phyloP scores from a whole-genome alignment of 2,113 vertebrate genomes.

The Hystrix brachyura region DNA sequence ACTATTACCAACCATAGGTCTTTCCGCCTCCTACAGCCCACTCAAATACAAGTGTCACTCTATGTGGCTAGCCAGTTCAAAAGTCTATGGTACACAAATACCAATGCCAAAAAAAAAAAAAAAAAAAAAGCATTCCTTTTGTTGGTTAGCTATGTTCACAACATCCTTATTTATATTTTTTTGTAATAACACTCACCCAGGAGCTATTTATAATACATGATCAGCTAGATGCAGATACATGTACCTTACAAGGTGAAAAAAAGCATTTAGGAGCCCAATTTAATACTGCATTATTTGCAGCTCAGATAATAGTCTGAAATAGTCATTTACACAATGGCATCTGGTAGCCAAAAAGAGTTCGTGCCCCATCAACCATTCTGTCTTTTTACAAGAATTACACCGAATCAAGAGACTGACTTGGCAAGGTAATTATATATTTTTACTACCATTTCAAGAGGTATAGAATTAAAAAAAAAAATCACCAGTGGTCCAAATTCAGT shows the following conservation, averaged over 20 bases:
- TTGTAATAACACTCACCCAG: neutral
- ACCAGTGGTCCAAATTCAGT: neutral
- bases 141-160: neutral
- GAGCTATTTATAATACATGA: neutral
- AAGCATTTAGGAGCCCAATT: neutral
- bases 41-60: neutral
- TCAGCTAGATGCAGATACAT: neutral
- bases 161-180: neutral
- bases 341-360: neutral
- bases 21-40: neutral
- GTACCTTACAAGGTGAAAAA: neutral
- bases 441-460: neutral
- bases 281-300: neutral
- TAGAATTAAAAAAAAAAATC: neutral
- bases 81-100: neutral
- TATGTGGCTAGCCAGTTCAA: neutral
- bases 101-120: neutral
- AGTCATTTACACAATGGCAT: neutral
- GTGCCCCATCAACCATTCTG: neutral
- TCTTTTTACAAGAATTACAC: neutral
- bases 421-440: neutral
- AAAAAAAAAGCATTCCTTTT: neutral
- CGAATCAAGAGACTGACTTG: neutral
- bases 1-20: neutral
- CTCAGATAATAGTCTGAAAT: neutral